Evolutionary conservation across 35 echinoderm and acorn worm species (phyloP).

Genomic region (Heliocidaris erythrogramma): DNA sequence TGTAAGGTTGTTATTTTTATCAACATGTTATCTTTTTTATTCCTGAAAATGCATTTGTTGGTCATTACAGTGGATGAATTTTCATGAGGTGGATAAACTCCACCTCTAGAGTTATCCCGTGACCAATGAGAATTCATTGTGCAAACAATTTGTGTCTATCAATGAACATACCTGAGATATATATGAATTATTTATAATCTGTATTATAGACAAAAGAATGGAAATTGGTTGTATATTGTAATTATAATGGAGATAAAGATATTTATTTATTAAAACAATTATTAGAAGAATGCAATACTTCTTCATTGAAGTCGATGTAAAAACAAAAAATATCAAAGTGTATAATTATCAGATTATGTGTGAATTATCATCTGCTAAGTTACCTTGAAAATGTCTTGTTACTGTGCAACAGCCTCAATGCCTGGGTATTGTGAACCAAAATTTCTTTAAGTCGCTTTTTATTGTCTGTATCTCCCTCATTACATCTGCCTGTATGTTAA

Average conservation of each 20-base stretch:
- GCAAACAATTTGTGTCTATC: constrained; percentile 20
- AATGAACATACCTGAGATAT: constrained; percentile 18
- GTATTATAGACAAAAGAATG: constrained; percentile 8
- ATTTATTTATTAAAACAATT: constrained; percentile 18
- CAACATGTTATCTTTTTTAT: background rate
- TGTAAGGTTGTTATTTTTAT: background rate
- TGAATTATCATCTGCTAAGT: background rate
- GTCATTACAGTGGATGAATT: background rate
- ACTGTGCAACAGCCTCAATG: background rate
- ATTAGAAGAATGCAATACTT: constrained; percentile 14
- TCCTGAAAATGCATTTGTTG: background rate
- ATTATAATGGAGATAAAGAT: constrained; percentile 13
- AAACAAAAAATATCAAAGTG: constrained; percentile 8
- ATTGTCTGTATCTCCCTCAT: background rate
- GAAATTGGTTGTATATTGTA: constrained; percentile 11
- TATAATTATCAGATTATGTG: background rate
- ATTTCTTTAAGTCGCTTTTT: background rate
- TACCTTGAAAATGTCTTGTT: background rate
- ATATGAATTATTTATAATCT: constrained; percentile 26
- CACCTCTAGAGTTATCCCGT: background rate
- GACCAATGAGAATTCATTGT: constrained; percentile 25
- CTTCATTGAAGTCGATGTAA: background rate
- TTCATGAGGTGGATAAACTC: background rate
- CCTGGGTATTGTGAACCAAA: background rate
- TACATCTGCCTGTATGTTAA: background rate